Evolutionary conservation across 2,888 invertebrate species (phyloP).

Genomic region (Serrognathus titanus): DNA sequence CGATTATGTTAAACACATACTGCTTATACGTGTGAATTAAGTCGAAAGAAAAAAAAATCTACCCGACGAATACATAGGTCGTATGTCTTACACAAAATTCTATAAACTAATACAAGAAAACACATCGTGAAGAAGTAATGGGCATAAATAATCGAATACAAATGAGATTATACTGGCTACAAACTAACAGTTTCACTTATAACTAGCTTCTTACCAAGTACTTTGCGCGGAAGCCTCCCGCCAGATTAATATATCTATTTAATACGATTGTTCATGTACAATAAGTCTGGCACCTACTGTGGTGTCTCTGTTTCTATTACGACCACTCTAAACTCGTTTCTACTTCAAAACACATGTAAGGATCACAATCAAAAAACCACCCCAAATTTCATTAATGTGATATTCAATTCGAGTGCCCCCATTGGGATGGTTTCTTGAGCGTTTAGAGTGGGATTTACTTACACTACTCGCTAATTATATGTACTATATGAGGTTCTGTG

Average conservation of each 20-base stretch:
- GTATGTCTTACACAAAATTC: not conserved
- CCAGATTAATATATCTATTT: not conserved
- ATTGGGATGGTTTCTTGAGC: not conserved
- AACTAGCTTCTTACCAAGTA: not conserved
- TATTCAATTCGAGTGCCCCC: too few relatives aligned
- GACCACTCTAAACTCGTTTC: not conserved
- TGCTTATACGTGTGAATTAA: too few relatives aligned
- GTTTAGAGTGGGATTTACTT: conserved; percentile 1
- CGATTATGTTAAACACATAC: too few relatives aligned
- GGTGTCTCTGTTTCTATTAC: conserved; percentile 26
- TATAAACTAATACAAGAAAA: conserved; percentile 5
- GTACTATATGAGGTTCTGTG: conserved; percentile 26
- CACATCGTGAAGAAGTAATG: not conserved
- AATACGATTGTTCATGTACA: conserved; percentile 22
- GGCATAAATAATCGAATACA: conserved; percentile 13
- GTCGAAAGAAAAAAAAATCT: too few relatives aligned
- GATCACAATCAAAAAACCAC: too few relatives aligned
- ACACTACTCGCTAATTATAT: conserved; percentile 1
- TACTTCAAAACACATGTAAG: too few relatives aligned
- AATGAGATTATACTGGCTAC: conserved; percentile 11
- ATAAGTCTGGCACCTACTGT: conserved; percentile 26
- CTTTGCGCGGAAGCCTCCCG: not conserved
- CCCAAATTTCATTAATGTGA: too few relatives aligned
- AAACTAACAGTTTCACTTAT: not conserved
- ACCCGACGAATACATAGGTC: not conserved